phyloP scores from a whole-genome alignment of 2,888 invertebrate genomes.

The Gastrophysa polygoni region DNA sequence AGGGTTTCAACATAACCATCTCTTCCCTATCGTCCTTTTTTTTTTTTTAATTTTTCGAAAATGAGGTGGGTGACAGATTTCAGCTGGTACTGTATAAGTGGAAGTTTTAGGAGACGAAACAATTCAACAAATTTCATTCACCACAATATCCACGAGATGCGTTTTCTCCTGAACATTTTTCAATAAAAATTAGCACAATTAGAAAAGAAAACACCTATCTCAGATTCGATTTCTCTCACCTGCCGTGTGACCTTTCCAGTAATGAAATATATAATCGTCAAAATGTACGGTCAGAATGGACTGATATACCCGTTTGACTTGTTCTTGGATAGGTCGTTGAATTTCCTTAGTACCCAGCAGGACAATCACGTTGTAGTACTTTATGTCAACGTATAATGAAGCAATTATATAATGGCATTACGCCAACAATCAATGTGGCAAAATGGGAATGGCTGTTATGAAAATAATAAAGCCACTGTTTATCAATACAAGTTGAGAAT shows the following conservation, averaged over 20 bases:
- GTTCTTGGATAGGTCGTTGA: background rate
- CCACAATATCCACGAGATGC: background rate
- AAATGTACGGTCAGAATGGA: background rate
- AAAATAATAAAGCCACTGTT: background rate
- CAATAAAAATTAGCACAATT: background rate
- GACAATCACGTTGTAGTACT: constrained; percentile 1
- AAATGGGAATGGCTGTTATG: background rate
- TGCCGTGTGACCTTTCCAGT: constrained; percentile 16
- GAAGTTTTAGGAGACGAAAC: background rate
- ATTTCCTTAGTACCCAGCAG: background rate
- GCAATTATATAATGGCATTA: background rate
- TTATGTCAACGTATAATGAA: background rate
- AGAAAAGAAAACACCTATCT: background rate
- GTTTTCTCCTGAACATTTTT: background rate
- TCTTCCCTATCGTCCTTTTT: too few species aligned
- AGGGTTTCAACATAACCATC: too few species aligned
- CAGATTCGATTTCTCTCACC: constrained; percentile 26
- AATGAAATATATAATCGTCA: background rate
- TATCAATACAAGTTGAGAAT: too few species aligned
- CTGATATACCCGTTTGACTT: background rate
- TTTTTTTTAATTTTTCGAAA: too few species aligned
- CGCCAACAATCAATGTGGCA: background rate
- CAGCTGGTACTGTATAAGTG: too few species aligned
- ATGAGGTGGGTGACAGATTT: too few species aligned
- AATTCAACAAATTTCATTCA: background rate